Evolutionary conservation across 2,888 invertebrate species (phyloP).

Genomic region (Creontiades dilutus): DNA sequence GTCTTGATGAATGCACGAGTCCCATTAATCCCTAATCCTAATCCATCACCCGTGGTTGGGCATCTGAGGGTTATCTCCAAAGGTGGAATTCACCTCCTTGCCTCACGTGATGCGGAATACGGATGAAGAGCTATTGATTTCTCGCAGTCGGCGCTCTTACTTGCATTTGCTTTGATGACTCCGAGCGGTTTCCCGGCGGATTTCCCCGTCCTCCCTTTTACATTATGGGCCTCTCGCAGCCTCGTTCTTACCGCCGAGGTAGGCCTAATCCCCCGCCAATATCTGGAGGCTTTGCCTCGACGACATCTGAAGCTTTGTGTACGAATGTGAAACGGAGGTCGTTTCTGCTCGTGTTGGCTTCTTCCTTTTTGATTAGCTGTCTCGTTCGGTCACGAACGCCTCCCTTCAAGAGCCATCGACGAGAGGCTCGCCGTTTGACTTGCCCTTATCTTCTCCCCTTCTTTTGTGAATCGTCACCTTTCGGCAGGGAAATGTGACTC

Average conservation of each 20-base stretch:
- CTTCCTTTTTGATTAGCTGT: background rate
- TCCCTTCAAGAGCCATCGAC: background rate
- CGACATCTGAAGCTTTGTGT: background rate
- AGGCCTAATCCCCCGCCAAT: constrained; percentile 1
- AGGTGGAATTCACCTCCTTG: too few species aligned
- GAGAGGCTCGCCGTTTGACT: background rate
- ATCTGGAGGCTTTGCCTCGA: constrained; percentile 1
- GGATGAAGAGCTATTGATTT: background rate
- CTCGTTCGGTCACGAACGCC: background rate
- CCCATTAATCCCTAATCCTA: too few species aligned
- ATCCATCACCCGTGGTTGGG: too few species aligned
- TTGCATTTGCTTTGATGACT: constrained; percentile 25
- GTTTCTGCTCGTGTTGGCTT: background rate
- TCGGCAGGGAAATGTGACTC: background rate
- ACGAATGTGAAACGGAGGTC: constrained; percentile 4
- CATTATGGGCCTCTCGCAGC: background rate
- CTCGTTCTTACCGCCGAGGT: background rate
- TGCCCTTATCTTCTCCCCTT: background rate
- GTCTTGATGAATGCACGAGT: too few species aligned
- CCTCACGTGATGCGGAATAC: background rate
- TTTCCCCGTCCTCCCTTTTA: background rate
- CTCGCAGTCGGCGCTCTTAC: constrained; percentile 3
- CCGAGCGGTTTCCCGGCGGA: background rate
- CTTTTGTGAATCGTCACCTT: too few species aligned
- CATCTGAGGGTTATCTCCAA: too few species aligned